phyloP scores from a whole-genome alignment of 2,888 invertebrate species.

The Dryococelus australis region DNA sequence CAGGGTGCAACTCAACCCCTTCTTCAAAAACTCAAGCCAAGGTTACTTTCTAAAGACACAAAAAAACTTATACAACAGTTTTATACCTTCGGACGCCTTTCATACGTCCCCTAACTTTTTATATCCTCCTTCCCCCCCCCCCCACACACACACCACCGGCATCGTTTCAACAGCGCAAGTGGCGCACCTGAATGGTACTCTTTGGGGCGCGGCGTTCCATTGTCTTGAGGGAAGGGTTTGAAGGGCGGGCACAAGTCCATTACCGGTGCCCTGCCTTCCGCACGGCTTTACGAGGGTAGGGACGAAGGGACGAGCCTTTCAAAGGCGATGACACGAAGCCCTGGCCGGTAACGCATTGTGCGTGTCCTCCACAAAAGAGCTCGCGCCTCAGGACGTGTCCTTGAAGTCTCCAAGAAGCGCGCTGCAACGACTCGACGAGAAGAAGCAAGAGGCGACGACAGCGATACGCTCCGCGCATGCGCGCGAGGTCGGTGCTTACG shows the following conservation, averaged over 20 bases:
- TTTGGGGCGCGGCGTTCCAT: background rate
- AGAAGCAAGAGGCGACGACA: too few species aligned
- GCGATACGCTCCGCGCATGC: too few species aligned
- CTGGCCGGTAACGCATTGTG: background rate
- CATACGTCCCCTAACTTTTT: background rate
- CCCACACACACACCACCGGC: too few species aligned
- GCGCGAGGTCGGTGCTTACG: too few species aligned
- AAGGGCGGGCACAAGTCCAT: constrained; percentile 1
- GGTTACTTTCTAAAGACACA: background rate
- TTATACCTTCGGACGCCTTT: background rate
- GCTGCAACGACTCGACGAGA: too few species aligned
- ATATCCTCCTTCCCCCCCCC: background rate
- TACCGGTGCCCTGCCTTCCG: background rate
- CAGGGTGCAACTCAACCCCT: background rate
- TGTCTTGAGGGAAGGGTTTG: background rate
- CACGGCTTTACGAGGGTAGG: background rate
- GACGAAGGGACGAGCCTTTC: background rate
- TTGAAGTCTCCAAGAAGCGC: too few species aligned
- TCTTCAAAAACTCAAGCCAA: background rate
- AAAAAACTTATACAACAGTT: background rate
- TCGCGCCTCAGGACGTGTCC: too few species aligned
- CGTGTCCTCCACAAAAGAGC: too few species aligned
- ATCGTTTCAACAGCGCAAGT: background rate
- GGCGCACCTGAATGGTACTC: background rate
- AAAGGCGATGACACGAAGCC: background rate